Percentiles rank a stretch among this genome's conserved stretches.
Evolutionary conservation across 2,113 vertebrate species (phyloP).

Genomic region (Vimba vimba): DNA sequence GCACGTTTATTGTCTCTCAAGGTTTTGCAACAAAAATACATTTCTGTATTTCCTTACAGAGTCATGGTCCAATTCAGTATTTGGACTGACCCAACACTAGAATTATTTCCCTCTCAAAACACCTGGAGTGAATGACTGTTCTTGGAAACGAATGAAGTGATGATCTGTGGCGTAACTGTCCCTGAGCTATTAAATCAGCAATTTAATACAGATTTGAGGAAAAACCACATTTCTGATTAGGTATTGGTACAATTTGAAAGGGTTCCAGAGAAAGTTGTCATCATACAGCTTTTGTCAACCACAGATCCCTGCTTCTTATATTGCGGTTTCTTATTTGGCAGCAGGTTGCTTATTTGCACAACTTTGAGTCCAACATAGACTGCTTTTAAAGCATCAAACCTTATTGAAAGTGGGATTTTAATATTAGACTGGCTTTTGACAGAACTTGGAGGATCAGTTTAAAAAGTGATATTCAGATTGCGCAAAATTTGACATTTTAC

Average conservation of each 20-base stretch:
- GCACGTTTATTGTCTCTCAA: background rate
- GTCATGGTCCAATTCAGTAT: background rate
- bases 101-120: slow-evolving; percentile 7
- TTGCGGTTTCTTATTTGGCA: slow-evolving; percentile 16
- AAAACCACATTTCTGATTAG: slow-evolving; percentile 5
- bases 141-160: background rate
- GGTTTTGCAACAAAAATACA: background rate
- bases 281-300: background rate
- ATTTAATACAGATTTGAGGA: slow-evolving; percentile 30
- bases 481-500: background rate
- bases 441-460: background rate
- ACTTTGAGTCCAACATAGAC: background rate
- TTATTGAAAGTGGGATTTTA: background rate
- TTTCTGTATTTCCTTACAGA: background rate
- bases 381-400: background rate
- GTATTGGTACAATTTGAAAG: background rate
- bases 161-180: slow-evolving; percentile 5
- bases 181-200: slow-evolving; percentile 21
- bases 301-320: background rate
- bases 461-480: background rate
- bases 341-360: background rate
- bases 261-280: slow-evolving; percentile 1
- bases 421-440: background rate
- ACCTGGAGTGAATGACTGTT: background rate
- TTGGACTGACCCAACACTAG: background rate